phyloP scores from a whole-genome alignment of 2,888 invertebrate species.

The Troides oblongomaculatus region DNA sequence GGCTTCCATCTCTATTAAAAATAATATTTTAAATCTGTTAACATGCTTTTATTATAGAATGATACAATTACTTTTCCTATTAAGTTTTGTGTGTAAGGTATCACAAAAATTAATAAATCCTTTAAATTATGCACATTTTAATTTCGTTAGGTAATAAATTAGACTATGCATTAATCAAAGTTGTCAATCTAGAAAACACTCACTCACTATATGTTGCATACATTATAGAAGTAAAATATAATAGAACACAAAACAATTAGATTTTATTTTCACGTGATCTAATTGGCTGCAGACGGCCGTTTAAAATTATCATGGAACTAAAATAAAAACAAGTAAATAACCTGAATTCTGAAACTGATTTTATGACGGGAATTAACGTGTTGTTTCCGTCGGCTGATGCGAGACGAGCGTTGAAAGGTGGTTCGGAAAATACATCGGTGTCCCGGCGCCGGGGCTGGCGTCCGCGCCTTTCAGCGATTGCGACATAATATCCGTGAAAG shows the following conservation, averaged over 20 bases:
- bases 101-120: neutral
- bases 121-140: neutral
- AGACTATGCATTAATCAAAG: neutral
- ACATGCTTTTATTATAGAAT: too few relatives aligned
- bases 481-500: slow-evolving; percentile 55
- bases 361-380: slow-evolving; percentile 80
- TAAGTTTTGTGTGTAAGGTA: neutral
- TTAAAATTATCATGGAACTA: slow-evolving; percentile 77
- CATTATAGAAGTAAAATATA: neutral
- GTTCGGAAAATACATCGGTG: slow-evolving; percentile 73
- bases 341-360: slow-evolving; percentile 80
- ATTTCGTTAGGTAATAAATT: neutral
- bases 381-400: slow-evolving; percentile 79
- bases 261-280: slow-evolving; percentile 69
- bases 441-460: slow-evolving; percentile 47
- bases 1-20: neutral
- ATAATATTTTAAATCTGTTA: too few relatives aligned
- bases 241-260: slow-evolving; percentile 35
- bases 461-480: slow-evolving; percentile 54
- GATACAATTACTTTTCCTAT: neutral
- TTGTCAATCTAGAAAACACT: neutral
- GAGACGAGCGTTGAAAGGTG: slow-evolving; percentile 77
- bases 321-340: slow-evolving; percentile 80
- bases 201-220: neutral
- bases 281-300: slow-evolving; percentile 71